phyloP scores from a whole-genome alignment of 1,140 invertebrate species.

The Rhynchophorus ferrugineus region DNA sequence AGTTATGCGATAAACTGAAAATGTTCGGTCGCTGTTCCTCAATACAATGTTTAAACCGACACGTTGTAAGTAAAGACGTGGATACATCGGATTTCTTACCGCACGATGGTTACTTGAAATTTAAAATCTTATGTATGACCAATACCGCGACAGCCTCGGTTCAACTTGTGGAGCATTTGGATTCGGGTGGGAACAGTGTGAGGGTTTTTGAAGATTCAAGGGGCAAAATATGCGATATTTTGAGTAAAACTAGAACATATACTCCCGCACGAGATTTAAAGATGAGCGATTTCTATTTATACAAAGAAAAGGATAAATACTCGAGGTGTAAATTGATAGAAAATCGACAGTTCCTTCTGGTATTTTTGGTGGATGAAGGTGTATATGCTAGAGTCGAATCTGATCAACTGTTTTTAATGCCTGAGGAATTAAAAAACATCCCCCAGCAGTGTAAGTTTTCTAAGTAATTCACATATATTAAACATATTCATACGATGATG shows the following conservation, averaged over 20 bases:
- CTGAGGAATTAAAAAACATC: slow-evolving; percentile 18
- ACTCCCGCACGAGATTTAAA: slow-evolving; percentile 4
- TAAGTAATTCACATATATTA: too few relatives aligned
- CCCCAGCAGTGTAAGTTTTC: slow-evolving; percentile 27
- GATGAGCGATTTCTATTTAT: slow-evolving; percentile 12
- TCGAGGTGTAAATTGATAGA: slow-evolving; percentile 26
- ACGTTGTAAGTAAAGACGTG: slow-evolving; percentile 22
- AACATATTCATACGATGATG: too few relatives aligned
- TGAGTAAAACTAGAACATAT: slow-evolving; percentile 6
- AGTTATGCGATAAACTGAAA: slow-evolving; percentile 27
- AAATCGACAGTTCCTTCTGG: slow-evolving; percentile 8
- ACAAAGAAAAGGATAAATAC: slow-evolving; percentile 21
- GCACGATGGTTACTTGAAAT: slow-evolving; percentile 29
- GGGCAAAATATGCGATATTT: slow-evolving; percentile 7
- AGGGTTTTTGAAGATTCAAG: slow-evolving; percentile 11
- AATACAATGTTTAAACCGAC: slow-evolving; percentile 24
- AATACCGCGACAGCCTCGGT: slow-evolving; percentile 25
- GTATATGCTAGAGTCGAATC: slow-evolving; percentile 5
- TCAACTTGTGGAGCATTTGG: slow-evolving; percentile 27
- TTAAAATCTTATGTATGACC: slow-evolving; percentile 27
- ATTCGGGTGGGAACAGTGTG: slow-evolving; percentile 24
- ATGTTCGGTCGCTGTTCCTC: slow-evolving; percentile 29
- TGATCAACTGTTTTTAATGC: slow-evolving; percentile 22
- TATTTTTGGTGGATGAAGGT: slow-evolving; percentile 25
- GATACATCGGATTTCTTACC: slow-evolving; percentile 26